Base-by-base conservation (phyloP, 64 coral and sea anemone genomes). In the Acropora yongei region DNA sequence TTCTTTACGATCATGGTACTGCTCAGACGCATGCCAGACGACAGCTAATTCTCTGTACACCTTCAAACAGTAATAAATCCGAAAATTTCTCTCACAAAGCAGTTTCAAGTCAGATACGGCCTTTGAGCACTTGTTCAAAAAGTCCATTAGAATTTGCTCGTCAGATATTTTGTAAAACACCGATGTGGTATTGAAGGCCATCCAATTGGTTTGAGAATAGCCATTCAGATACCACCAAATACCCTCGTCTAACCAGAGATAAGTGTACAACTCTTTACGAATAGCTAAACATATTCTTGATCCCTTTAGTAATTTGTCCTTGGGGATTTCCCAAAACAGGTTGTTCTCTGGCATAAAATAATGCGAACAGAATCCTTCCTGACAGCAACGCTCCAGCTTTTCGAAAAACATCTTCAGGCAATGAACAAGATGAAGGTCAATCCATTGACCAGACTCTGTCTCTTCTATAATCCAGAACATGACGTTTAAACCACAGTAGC, bases 331-430 rank as follows among this genome's bases (percentile, higher is more conserved):
- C 43, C 40, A 45, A 46, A 76, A 76, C 12, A 76, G 74, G 41
- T 76, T 76, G 74, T 76, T 76, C 74, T 76, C 74, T 44, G 74
- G 74, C 41, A 76, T 10, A 46, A 76, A 76, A 76, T 76, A 76
- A 76, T 76, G 74, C 41, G 74, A 76, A 76, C 74, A 76, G 41
- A 76, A 76, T 11, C 74, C 74, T 11, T 76, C 41, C 74, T 44
- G 74, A 76, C 74, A 76, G 43, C 74, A 76, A 44, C 74, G 74
- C 74, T 76, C 74, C 74, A 76, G 43, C 3, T 76, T 76, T 76
- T 76, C 43, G 41, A 76, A 76, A 76, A 76, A 76, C 74, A 45
- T 76, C 74, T 76, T 12, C 74, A 76, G 41, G 2, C 41, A 76
- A 76, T 12, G 43, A 55, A 76, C 74, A 76, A 76, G 74, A 76